phyloP scores from a whole-genome alignment of 2,113 vertebrate species.

The Acrocephalus kingi region DNA sequence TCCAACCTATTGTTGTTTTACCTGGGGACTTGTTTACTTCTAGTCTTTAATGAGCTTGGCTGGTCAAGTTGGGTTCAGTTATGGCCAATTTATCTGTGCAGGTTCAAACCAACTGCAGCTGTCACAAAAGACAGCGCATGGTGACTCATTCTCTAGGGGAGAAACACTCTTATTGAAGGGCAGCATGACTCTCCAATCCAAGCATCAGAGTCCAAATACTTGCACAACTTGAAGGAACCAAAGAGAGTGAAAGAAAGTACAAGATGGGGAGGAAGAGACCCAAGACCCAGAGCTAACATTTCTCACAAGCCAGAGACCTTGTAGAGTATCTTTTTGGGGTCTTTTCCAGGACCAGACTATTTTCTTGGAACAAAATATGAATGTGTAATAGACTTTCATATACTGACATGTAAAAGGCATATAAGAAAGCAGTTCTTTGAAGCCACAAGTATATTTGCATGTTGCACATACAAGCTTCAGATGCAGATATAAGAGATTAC shows the following conservation, averaged over 20 bases:
- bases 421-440: background rate
- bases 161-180: background rate
- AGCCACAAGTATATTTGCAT: background rate
- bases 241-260: background rate
- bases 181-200: background rate
- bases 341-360: background rate
- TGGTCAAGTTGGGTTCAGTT: background rate
- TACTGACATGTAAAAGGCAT: background rate
- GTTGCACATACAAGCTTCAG: background rate
- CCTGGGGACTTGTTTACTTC: background rate
- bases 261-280: background rate
- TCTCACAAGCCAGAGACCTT: background rate
- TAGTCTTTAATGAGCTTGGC: background rate
- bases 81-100: background rate
- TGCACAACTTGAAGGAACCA: background rate
- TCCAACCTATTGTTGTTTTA: background rate
- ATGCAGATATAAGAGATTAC: conserved; percentile 3
- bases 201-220: background rate
- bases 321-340: background rate
- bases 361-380: background rate
- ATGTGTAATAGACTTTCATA: background rate
- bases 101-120: background rate
- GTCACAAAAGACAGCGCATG: background rate
- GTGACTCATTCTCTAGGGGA: background rate
- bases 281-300: background rate